phyloP scores from a whole-genome alignment of 2,113 vertebrate genomes.

The Entelurus aequoreus region DNA sequence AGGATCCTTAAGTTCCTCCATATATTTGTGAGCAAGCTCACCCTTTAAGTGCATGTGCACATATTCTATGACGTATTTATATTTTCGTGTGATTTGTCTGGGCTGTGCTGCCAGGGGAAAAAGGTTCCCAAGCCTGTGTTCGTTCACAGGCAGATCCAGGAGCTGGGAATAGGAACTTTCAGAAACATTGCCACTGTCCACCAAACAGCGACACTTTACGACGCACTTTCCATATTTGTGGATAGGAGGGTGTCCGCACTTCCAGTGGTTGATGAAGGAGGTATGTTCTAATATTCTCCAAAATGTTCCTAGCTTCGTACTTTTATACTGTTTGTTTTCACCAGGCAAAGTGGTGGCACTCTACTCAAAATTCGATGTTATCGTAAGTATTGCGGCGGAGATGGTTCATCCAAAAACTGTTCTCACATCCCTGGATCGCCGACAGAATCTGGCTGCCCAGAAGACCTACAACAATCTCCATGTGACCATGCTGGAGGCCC shows the following conservation, averaged over 20 bases:
- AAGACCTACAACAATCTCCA: constrained; percentile 89
- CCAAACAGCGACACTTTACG: constrained; percentile 76
- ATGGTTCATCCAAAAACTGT: not conserved
- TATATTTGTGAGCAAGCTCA: constrained; percentile 75
- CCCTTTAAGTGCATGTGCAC: not conserved
- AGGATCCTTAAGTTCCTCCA: constrained; percentile 94
- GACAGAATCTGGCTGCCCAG: constrained; percentile 84
- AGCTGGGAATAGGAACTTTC: constrained; percentile 89
- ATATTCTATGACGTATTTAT: not conserved
- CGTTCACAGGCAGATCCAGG: constrained; percentile 76
- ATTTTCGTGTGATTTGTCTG: not conserved
- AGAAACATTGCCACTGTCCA: constrained; percentile 81
- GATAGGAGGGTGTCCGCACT: constrained; percentile 88
- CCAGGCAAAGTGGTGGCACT: constrained; percentile 88
- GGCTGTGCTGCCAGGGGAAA: constrained; percentile 59
- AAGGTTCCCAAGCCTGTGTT: constrained; percentile 81
- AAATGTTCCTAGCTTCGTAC: too few species aligned
- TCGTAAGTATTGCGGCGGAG: constrained; percentile 77
- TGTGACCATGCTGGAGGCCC: constrained; percentile 80
- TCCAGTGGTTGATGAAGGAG: constrained; percentile 82
- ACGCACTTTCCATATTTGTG: constrained; percentile 87
- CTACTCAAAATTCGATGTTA: constrained; percentile 93
- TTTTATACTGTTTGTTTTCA: not conserved
- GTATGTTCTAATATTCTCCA: constrained; percentile 46
- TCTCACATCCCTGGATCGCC: not conserved